phyloP scores from a whole-genome alignment of 2,888 invertebrate species.

The Blomia tropicalis region DNA sequence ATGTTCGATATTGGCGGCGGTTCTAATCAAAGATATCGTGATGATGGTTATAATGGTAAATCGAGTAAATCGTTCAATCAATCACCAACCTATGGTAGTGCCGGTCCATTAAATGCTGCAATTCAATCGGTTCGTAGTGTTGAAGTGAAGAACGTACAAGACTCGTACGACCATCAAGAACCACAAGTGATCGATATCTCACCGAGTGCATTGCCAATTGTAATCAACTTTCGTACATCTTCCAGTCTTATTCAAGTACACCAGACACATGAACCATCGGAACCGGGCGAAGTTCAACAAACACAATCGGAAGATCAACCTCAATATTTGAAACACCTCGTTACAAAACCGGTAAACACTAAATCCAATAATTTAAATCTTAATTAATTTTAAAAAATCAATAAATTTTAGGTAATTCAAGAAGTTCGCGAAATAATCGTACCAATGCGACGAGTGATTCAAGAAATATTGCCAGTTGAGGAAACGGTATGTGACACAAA shows the following conservation, averaged over 20 bases:
- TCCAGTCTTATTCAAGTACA: slow-evolving; percentile 16
- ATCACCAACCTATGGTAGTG: background rate
- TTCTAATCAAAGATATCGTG: background rate
- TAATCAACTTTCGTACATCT: slow-evolving; percentile 16
- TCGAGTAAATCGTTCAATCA: background rate
- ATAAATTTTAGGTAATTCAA: background rate
- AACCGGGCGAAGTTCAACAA: background rate
- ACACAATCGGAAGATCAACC: slow-evolving; percentile 17
- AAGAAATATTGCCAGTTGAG: background rate
- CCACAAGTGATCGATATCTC: slow-evolving; percentile 19
- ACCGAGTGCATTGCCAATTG: slow-evolving; percentile 7
- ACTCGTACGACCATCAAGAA: slow-evolving; percentile 10
- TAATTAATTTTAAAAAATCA: too few species aligned
- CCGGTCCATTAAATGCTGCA: slow-evolving; percentile 13
- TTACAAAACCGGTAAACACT: slow-evolving; percentile 20
- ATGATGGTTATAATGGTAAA: background rate
- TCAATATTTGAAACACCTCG: slow-evolving; percentile 11
- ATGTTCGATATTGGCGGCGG: background rate
- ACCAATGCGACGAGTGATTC: slow-evolving; percentile 6
- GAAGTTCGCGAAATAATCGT: slow-evolving; percentile 15
- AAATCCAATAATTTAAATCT: too few species aligned
- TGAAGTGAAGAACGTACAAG: slow-evolving; percentile 14
- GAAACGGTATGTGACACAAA: too few species aligned
- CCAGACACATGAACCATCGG: slow-evolving; percentile 13
- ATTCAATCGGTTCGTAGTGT: slow-evolving; percentile 16